Base-by-base conservation (phyloP, 2,797 vertebrate genomes). In the Manis javanica region DNA sequence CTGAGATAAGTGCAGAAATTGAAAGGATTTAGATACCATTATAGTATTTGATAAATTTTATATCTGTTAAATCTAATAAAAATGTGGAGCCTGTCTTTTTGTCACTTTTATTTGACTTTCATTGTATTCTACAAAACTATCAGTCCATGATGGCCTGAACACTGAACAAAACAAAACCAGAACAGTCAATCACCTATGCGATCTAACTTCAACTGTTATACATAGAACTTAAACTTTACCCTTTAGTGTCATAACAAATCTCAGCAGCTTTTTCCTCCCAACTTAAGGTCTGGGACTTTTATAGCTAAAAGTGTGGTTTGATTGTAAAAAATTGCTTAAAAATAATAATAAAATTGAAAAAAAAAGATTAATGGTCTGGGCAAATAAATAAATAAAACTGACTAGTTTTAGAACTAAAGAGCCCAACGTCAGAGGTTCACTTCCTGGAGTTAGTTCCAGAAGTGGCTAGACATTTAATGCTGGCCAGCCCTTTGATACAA, bases 301-400 rank as follows among this genome's bases (percentile, higher is more conserved):
- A 66, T 34, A 93, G 49, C 16, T 77, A 51, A 90, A 69, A 55
- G 3, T 68, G 15, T n/a, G 7, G 11, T 72, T 3, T 95, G 8
- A 68, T 37, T 83, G 26, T 55, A 61, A 89, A 91, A 95, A 94
- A 75, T n/a, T 66, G 21, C 26, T 64, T 85, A 46, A 37, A 78
- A 87, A 88, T 39, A 39, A 39, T 39, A 16, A 31, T 74, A 74
- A 49, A 74, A 49, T 49, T 53, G 74, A 18, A 46, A 46, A 46
- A 34, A 34, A 34, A 34, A 46, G 10, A 46, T 46, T 46, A 46
- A 46, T 46, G 46, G 46, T 11, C 46, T 10, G 9, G 46, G 10
- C 10, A 46, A 37, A 78, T n/a, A 88, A 46, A 46, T 46, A 46
- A 46, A 15, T 46, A 83, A 72, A 71, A 84, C 39, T 37, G 55